These are phyloP conservation scores for Sesia bembeciformis DNA, from an alignment of 2,888 invertebrate species.

Conservation along the genomic window DNA sequence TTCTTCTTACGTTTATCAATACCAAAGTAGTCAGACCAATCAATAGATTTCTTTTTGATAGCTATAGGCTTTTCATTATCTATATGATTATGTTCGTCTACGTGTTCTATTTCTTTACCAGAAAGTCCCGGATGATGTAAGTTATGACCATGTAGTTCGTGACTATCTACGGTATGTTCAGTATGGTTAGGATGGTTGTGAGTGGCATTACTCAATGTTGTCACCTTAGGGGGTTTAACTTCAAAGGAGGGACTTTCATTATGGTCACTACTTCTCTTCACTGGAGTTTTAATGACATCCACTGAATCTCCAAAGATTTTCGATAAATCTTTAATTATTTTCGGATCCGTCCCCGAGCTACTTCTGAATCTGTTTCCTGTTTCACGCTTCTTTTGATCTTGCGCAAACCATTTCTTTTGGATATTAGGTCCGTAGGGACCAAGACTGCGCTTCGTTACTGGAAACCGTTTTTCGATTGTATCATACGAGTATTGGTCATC, in stretches of 20 bases:
- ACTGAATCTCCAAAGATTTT: constrained; percentile 74
- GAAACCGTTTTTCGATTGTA: constrained; percentile 75
- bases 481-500: constrained; percentile 59
- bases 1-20: constrained; percentile 86
- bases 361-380: constrained; percentile 45
- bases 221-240: constrained; percentile 49
- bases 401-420: constrained; percentile 43
- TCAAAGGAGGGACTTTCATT: constrained; percentile 29
- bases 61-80: constrained; percentile 58
- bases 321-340: constrained; percentile 79
- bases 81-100: constrained; percentile 3
- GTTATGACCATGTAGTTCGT: constrained; percentile 43
- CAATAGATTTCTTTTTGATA: constrained; percentile 85
- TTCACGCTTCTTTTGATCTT: constrained; percentile 43
- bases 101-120: constrained; percentile 26
- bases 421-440: constrained; percentile 37
- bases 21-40: constrained; percentile 92
- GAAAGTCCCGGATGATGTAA: constrained; percentile 43
- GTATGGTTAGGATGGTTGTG: constrained; percentile 22
- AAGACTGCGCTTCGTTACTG: constrained; percentile 79
- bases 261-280: constrained; percentile 67
- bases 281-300: constrained; percentile 61
- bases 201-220: constrained; percentile 24
- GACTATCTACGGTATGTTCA: constrained; percentile 27
- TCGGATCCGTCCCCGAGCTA: constrained; percentile 78